Evolutionary conservation across 2,113 vertebrate genomes (phyloP).

Genomic region (Numida meleagris): DNA sequence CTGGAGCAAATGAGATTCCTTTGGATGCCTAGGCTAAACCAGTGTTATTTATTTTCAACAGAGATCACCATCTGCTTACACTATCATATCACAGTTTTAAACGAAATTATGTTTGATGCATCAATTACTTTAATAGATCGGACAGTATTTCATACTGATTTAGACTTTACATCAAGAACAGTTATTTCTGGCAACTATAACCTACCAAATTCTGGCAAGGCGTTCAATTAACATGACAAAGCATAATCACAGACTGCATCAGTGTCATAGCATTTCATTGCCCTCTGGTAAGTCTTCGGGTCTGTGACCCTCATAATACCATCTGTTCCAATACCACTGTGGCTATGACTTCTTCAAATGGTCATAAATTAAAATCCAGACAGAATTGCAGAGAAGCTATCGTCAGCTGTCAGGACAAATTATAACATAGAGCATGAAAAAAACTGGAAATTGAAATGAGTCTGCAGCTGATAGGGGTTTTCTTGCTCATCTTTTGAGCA

Average conservation of each 20-base stretch:
- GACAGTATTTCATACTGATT: not conserved
- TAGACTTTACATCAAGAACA: not conserved
- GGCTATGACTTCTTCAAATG: slow-evolving; percentile 14
- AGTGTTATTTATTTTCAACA: not conserved
- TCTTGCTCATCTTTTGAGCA: not conserved
- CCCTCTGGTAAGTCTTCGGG: not conserved
- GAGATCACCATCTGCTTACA: not conserved
- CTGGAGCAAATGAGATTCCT: not conserved
- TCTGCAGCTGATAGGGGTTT: not conserved
- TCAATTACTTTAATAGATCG: slow-evolving; percentile 38
- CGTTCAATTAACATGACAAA: slow-evolving; percentile 24
- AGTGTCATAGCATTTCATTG: not conserved
- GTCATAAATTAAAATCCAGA: slow-evolving; percentile 31
- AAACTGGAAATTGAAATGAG: not conserved
- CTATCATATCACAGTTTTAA: not conserved
- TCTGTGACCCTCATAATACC: not conserved
- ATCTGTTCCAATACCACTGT: not conserved
- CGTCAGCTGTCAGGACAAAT: not conserved
- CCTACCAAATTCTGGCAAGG: slow-evolving; percentile 1
- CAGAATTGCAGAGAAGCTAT: not conserved
- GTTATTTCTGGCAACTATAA: slow-evolving; percentile 43
- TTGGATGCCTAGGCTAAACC: not conserved
- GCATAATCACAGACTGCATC: not conserved
- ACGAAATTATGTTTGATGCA: not conserved
- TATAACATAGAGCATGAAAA: not conserved